Percentiles rank a stretch among this genome's conserved stretches.
phyloP scores from a whole-genome alignment of 2,797 vertebrate genomes.

The Myotis findleyi region DNA sequence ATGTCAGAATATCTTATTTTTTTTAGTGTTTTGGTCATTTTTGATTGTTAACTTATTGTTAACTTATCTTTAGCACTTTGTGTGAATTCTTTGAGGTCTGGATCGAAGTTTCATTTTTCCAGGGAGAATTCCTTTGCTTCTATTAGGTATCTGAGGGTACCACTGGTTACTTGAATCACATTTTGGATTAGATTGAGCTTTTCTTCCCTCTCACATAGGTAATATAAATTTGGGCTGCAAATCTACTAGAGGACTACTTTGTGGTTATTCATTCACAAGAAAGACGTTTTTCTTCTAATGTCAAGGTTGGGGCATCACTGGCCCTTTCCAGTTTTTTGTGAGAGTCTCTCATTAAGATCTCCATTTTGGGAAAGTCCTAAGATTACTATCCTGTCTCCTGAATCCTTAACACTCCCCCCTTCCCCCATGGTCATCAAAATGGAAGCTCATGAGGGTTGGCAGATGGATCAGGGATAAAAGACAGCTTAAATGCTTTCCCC shows the following conservation, averaged over 20 bases:
- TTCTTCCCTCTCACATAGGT: neutral
- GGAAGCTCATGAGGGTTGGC: neutral
- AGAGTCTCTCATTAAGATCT: neutral
- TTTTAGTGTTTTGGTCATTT: conserved; percentile 22
- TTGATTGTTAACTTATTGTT: neutral
- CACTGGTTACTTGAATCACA: neutral
- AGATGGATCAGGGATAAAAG: neutral
- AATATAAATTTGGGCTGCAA: neutral
- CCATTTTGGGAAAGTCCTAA: neutral
- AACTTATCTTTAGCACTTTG: neutral
- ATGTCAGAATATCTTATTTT: neutral
- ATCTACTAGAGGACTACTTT: neutral
- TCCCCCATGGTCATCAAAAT: neutral
- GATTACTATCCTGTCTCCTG: neutral
- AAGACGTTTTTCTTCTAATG: neutral
- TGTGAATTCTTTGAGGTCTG: conserved; percentile 13
- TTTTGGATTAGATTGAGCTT: neutral
- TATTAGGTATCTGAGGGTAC: neutral
- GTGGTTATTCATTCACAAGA: neutral
- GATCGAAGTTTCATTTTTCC: conserved; percentile 9
- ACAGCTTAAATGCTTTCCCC: neutral
- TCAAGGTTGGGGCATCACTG: neutral
- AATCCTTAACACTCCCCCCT: rapidly evolving
- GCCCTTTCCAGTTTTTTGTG: neutral
- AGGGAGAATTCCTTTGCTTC: neutral